Base-by-base conservation (phyloP, 2,888 invertebrate genomes). In the Cephus nigrinus region DNA sequence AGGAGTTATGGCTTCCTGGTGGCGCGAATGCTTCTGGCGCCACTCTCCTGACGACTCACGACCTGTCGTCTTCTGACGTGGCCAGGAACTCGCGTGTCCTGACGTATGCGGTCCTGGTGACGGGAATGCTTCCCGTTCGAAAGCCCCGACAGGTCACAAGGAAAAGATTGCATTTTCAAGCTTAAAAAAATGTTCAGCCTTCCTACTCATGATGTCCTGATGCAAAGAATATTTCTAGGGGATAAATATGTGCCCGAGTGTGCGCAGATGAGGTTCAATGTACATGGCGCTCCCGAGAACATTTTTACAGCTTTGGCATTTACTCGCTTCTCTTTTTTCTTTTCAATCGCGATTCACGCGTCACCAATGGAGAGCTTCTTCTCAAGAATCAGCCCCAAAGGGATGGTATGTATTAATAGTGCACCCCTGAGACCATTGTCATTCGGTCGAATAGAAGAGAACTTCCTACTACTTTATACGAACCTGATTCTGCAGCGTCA, bases 11-110 rank as follows among this genome's bases (percentile, higher is more conserved):
- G 77, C 82, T 81, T 85, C 90, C 90, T 90, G 90, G 83, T 90
- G 84, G 78, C 34, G 83, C 79, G 86, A 88, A 90, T 90, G 88
- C 88, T 90, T 89, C 88, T 88, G 87, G 87, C 89, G 87, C 87
- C 87, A 86, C 85, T 85, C 86, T 82, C 82, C 89, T 88, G 90
- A 89, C 87, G 87, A 84, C 83, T 88, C 68, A 55, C 35, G 31
- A 12, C 35, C 32, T 69, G 55, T 23, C 15, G 30, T 83, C 80
- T 55, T 32, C 15, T n/a, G 69, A 74, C 72, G 74, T 78, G 85
- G 30, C 31, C 15, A 69, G 32, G 32, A 69, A 69, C 69, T 40
- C 40, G 40, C 2, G 9, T 30, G 30, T 31, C 32, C 12, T 32
- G 69, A 73, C 73, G 74, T 78, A 86, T 86, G 85, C n/a, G 32